Evolutionary conservation across 2,888 invertebrate genomes (phyloP).

Genomic region (Cybosia mesomella): DNA sequence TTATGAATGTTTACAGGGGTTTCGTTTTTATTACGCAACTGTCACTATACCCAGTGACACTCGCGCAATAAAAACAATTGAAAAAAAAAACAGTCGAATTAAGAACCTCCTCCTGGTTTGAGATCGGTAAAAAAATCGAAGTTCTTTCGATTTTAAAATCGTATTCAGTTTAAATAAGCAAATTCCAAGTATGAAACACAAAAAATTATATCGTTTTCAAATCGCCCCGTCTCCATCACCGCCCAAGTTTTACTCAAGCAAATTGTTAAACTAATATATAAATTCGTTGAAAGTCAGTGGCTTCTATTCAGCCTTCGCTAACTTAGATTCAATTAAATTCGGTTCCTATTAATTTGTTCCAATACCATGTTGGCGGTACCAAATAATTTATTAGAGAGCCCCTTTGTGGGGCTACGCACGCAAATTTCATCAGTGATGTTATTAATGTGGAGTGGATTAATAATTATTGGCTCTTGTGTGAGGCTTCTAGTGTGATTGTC

Average conservation of each 20-base stretch:
- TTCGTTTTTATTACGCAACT: too few relatives aligned
- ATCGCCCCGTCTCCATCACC: constrained; percentile 43
- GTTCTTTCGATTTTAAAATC: neutral
- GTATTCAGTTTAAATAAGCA: neutral
- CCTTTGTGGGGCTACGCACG: constrained; percentile 54
- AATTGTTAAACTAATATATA: constrained; percentile 72
- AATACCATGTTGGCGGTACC: constrained; percentile 52
- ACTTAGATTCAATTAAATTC: constrained; percentile 69
- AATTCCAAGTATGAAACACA: neutral
- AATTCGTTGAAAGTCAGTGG: constrained; percentile 69
- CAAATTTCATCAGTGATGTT: constrained; percentile 61
- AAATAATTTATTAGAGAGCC: constrained; percentile 56
- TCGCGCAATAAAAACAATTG: neutral
- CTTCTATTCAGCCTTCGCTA: constrained; percentile 58
- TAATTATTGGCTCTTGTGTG: constrained; percentile 51
- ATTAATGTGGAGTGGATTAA: constrained; percentile 52
- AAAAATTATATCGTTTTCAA: constrained; percentile 27
- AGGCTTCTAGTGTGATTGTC: constrained; percentile 20
- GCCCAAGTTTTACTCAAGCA: constrained; percentile 57
- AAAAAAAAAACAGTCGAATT: too few relatives aligned
- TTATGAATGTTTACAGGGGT: too few relatives aligned
- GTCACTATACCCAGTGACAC: too few relatives aligned
- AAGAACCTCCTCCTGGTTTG: too few relatives aligned
- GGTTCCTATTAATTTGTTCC: constrained; percentile 65
- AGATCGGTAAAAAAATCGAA: too few relatives aligned